Base-by-base conservation (phyloP, 2,797 vertebrate species). In the Falco biarmicus region DNA sequence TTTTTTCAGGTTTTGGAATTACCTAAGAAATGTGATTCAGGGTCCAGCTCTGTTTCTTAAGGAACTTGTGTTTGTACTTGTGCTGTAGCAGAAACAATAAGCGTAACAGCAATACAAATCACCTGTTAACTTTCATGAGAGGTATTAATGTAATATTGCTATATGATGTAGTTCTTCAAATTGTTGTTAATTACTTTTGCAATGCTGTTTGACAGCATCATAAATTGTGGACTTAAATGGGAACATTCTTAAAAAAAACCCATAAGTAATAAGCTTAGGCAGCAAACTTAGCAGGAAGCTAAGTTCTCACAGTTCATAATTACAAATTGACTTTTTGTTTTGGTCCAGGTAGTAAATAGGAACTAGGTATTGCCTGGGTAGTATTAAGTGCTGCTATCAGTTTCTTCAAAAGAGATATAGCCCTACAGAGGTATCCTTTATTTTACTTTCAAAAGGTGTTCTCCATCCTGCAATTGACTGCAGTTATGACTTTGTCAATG, bases 401-500 rank as follows among this genome's bases (percentile, higher is more conserved):
- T 59, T 48, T 83, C 48, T 66, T 51, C 17, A 66, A 75, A 78
- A 54, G 9, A 70, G 43, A 59, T 85, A 60, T 14, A 56, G 17
- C 11, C 19, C 13, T 63, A 28, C 16, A 63, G 50, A 75, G 18
- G 1, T 65, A 31, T n/a, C 15, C 15, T 66, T 34, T 53, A 84
- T 71, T 84, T 89, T 39, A 63, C 15, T 91, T 81, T 80, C 13
- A 53, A 32, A 84, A 63, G 14, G 0, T 39, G 13, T 24, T 51
- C 21, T 78, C 26, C 15, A 43, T 73, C 87, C 39, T 74, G 26
- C 3, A 31, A 7, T 48, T 69, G 51, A 79, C n/a, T 76, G 24
- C 25, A 57, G 9, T 71, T 70, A 25, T 0, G 2, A 0, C 37
- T 76, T 70, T 64, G 41, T 41, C 6, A 8, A 20, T 51, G 5